Evolutionary conservation across 2,113 vertebrate species (phyloP), one percentile per base, ranked within the genome.

Genomic region (Crotalus helleri): DNA sequence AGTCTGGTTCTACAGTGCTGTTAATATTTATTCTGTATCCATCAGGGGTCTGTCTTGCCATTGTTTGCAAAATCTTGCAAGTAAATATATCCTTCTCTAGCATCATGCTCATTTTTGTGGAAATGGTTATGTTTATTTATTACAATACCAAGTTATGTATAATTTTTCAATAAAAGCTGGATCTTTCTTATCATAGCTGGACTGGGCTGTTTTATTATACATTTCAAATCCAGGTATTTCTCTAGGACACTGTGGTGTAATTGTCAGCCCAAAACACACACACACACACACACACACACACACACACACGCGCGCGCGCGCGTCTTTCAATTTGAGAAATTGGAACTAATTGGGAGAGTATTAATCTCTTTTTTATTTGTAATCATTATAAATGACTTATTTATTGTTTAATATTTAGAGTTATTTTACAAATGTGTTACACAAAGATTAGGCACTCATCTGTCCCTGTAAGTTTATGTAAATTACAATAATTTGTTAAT

Each of bases 111-210:
- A 98, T 96, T 97, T 94, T 97, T 94, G 97, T 98, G 98, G 96
- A 97, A 98, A 98, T 98, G 97, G 98, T 98, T 98, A 97, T 97
- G 97, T 98, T 99, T 99, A 99, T 99, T 99, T 99, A 99, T 99
- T 99, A 98, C 97, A 98, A 96, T 96, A 93, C 95, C 96, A 96
- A 98, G 97, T 99, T 98, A 98, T 98, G 98, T 98, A 98, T 98
- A 97, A 98, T 98, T 98, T 98, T 98, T 98, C 98, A 99, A 98
- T 99, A 99, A 99, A 99, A 98, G 98, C 96, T 97, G 96, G 96
- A 97, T 98, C 98, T 99, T 99, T 99, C 98, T 98, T 99, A 99
- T 97, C 98, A 97, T 97, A 98, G 93, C 93, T 91, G 93, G 92
- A 92, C 96, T 94, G 92, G 88, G 92, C 55, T 90, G 93, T 9